Conservation (phyloP, 2,113 vertebrate species). For the Catharus bicknelli region DNA sequence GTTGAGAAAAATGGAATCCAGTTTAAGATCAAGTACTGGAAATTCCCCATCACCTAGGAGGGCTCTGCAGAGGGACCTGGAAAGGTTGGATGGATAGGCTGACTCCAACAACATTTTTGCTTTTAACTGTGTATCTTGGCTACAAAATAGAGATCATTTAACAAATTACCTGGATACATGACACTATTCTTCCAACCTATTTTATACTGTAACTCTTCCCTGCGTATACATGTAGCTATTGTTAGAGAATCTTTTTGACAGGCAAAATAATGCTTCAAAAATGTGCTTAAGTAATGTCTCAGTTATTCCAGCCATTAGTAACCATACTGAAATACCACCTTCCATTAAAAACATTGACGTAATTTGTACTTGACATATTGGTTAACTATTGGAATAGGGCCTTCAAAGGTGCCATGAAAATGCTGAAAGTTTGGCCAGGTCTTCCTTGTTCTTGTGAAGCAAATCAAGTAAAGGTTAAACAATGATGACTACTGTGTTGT, state of each 20-base stretch:
- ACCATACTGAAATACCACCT: neutral
- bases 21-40: neutral
- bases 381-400: neutral
- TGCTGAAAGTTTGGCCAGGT: neutral
- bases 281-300: neutral
- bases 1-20: neutral
- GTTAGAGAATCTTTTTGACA: neutral
- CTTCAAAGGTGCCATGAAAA: neutral
- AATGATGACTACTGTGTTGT: neutral
- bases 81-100: rapidly evolving
- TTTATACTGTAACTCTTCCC: neutral
- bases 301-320: neutral
- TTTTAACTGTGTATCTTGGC: neutral
- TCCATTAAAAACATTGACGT: neutral
- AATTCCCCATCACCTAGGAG: neutral
- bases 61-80: neutral
- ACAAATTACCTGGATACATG: neutral
- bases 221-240: neutral
- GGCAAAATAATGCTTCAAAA: neutral
- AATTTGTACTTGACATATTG: neutral
- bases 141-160: neutral
- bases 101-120: neutral
- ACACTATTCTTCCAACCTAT: neutral
- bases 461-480: neutral
- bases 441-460: neutral